Evolutionary conservation across 2,888 invertebrate genomes (phyloP), one percentile per base, ranked within the genome.

Genomic region (Omphaloscelis lunosa): DNA sequence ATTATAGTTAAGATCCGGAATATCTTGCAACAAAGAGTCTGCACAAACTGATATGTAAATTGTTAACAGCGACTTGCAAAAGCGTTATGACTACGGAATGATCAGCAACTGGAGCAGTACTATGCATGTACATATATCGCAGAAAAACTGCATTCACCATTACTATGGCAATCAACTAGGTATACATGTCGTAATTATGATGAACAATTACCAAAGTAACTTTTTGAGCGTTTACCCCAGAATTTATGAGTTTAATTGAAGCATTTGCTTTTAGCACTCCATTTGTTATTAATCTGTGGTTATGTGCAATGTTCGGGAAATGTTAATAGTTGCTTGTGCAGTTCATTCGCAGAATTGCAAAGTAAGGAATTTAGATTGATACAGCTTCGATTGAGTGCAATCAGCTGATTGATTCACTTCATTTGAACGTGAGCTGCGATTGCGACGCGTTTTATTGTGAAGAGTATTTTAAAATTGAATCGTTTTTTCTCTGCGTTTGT

Each of bases 31-130:
- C 88, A 86, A 86, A 88, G 86, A 82, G 71, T 80, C 82, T 72
- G 75, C 75, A 82, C 84, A 82, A 84, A 84, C 84, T 88, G 89
- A 90, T 90, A 90, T 90, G 89, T 89, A 90, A 90, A 90, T 90
- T 85, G 73, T 69, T 80, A 75, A 84, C 86, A 79, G 85, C 79
- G 84, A 86, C 85, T 87, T 90, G 77, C 80, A 81, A 89, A 87
- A 87, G 79, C 88, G 11, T 77, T 75, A 41, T 58, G 86, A 53
- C 12, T 53, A 59, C 45, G 39, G 65, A 82, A 53, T 23, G 20
- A 41, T 59, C 66, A 70, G 61, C 23, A 48, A 69, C 59, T 59
- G 69, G n/a, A 82, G 15, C 23, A 15, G 17, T 58, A 61, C 23
- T 29, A 20, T 27, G 17, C 20, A 56, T 77, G 9, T 34, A 59